phyloP scores from a whole-genome alignment of 1,140 invertebrate genomes.

The Lordiphosa clarofinis region DNA sequence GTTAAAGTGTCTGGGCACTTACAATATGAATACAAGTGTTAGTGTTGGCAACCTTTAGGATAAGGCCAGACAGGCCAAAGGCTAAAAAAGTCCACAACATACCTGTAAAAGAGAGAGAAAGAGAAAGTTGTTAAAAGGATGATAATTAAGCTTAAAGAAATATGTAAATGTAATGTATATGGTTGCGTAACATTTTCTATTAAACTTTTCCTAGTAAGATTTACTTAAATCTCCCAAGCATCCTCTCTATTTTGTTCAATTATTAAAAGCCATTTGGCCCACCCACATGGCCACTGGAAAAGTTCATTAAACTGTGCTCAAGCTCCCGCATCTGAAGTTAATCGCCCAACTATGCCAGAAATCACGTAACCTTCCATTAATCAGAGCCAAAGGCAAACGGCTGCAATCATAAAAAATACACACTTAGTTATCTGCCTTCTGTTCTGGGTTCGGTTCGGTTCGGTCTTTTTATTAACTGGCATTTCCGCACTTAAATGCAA shows the following conservation, averaged over 20 bases:
- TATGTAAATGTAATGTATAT: constrained; percentile 10
- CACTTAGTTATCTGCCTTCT: constrained; percentile 4
- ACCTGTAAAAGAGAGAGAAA: constrained; percentile 48
- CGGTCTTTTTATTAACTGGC: constrained; percentile 50
- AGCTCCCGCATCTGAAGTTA: constrained; percentile 36
- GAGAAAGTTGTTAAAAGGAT: constrained; percentile 5
- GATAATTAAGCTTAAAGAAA: constrained; percentile 13
- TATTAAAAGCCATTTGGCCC: constrained; percentile 2
- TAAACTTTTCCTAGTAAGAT: no score
- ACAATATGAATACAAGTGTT: constrained; percentile 9
- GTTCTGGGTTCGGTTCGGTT: constrained; percentile 9
- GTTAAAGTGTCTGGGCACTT: constrained; percentile 22
- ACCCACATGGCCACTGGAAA: constrained; percentile 30
- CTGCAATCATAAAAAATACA: constrained; percentile 46
- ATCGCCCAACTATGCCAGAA: constrained; percentile 70
- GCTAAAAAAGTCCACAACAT: constrained; percentile 19
- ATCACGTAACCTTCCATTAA: constrained; percentile 73
- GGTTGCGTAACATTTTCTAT: neutral
- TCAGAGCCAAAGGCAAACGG: constrained; percentile 27
- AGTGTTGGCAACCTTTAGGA: neutral
- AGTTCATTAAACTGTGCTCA: constrained; percentile 57
- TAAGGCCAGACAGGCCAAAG: neutral
- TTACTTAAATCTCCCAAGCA: no score
- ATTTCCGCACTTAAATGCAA: constrained; percentile 70
- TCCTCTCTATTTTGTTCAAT: no score